Evolutionary conservation across 2,888 invertebrate species (phyloP), one percentile per base, ranked within the genome.

Genomic region (Gonocerus acuteangulatus): DNA sequence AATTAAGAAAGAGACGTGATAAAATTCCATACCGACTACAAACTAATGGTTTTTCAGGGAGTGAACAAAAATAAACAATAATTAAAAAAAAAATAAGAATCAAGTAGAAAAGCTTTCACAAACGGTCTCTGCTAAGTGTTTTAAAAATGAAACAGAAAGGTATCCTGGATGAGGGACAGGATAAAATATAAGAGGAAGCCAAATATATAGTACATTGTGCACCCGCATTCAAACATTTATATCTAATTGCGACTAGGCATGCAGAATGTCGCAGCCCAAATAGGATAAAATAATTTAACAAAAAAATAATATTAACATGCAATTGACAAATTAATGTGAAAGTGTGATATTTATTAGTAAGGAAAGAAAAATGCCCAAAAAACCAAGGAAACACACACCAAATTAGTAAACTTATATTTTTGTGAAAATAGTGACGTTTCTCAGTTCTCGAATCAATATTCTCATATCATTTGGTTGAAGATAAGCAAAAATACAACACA

Each of bases 71-170:
- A 57, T 39, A 62, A 51, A 61, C 54, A 59, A 39, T n/a, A 39
- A 47, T 21, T 21, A 21, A 18, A 47, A 57, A n/a, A n/a, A n/a
- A 45, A 57, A 19, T 22, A 57, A 57, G 34, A 57, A 57, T 45
- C 57, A 57, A 65, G 60, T 62, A 65, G 60, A 61, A 62, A 67
- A 68, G 68, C 68, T 68, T 68, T 68, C 68, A 68, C 68, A 68
- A 66, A 65, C 60, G 68, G 68, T 67, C 68, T 65, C 64, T 64
- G 67, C 67, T 67, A 63, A 62, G 64, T 65, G 64, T 62, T 39
- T 60, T 48, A 59, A 64, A 65, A 62, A 59, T 39, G 52, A 39
- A 62, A 60, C 21, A 60, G 15, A 56, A 57, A 54, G 54, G 54
- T 42, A 54, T 59, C 60, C 44, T 56, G 56, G 54, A 48, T 63